Evolutionary conservation across 2,888 invertebrate species (phyloP), one percentile per base, ranked within the genome.

Genomic region (Cosmopolites sordidus): DNA sequence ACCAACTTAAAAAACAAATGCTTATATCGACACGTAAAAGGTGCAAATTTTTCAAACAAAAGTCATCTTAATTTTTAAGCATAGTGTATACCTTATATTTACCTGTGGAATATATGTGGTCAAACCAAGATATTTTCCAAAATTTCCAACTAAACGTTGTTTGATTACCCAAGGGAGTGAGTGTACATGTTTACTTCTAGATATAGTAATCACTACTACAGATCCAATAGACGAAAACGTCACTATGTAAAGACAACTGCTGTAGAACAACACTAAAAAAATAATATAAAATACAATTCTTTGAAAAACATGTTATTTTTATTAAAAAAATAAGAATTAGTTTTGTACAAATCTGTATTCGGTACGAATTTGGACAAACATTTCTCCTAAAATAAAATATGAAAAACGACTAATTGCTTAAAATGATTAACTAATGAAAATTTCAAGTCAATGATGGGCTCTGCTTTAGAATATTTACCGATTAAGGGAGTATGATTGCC

Each of bases 221-320:
- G 81, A 78, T 39, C 78, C 69, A n/a, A 80, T 67, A 62, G 80
- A 68, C 1, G 80, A 78, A 58, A 80, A 73, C 44, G 75, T 75
- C 16, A 79, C 75, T 61, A 81, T 71, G 57, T 79, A 76, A 46
- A 82, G 68, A 54, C 78, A 78, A 60, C 75, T 77, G 49, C 77
- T 78, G 67, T 79, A 82, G 67, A 81, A 81, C 51, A 77, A 66
- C 17, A 82, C 83, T 83, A 70, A 69, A 77, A 67, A 49, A 40
- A 11, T 5, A 33, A 33, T 16, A 33, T 6, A n/a, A n/a, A n/a
- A n/a, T n/a, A n/a, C n/a, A n/a, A n/a, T n/a, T n/a, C n/a, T n/a
- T n/a, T n/a, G n/a, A n/a, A n/a, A n/a, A n/a, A n/a, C n/a, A n/a
- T n/a, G n/a, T n/a, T n/a, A n/a, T n/a, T n/a, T n/a, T n/a, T n/a